Conservation (phyloP, 64 coral and sea anemone species). For the Montipora foliosa region DNA sequence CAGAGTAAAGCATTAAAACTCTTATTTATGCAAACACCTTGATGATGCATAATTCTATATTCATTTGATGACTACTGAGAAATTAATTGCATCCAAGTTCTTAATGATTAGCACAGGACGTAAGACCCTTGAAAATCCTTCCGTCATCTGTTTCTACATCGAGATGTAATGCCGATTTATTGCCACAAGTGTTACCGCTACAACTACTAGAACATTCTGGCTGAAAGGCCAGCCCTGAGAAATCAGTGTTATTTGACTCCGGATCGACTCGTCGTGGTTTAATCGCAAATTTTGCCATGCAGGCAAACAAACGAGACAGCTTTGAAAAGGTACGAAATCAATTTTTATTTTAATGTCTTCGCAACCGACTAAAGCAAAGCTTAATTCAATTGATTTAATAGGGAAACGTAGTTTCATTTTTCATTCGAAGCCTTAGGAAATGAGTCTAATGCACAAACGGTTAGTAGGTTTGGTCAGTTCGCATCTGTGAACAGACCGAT, state of each 20-base stretch:
- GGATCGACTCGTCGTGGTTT: no score
- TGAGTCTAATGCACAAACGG: not conserved
- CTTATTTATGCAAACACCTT: constrained; percentile 24
- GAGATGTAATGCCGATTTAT: not conserved
- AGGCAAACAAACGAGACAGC: constrained; percentile 17
- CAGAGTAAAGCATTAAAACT: not conserved
- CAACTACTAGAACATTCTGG: not conserved
- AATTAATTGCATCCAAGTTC: constrained; percentile 18
- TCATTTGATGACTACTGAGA: constrained; percentile 10
- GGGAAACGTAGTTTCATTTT: not conserved
- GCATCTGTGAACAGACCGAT: not conserved
- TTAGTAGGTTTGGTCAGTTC: not conserved
- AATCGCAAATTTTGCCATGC: not conserved
- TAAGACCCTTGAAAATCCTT: not conserved
- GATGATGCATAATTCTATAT: constrained; percentile 49
- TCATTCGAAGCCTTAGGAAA: not conserved
- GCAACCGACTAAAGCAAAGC: not conserved
- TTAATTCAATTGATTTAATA: no score
- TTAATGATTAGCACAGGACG: not conserved
- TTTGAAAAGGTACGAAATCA: constrained; percentile 17
- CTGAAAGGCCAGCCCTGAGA: not conserved
- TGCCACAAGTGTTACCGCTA: not conserved
- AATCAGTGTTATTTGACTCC: not conserved
- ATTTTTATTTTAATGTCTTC: not conserved
- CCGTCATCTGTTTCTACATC: not conserved